Evolutionary conservation across 2,797 vertebrate genomes (phyloP), one percentile per base, ranked within the genome.

Genomic region (Chaenodraco wilsoni): DNA sequence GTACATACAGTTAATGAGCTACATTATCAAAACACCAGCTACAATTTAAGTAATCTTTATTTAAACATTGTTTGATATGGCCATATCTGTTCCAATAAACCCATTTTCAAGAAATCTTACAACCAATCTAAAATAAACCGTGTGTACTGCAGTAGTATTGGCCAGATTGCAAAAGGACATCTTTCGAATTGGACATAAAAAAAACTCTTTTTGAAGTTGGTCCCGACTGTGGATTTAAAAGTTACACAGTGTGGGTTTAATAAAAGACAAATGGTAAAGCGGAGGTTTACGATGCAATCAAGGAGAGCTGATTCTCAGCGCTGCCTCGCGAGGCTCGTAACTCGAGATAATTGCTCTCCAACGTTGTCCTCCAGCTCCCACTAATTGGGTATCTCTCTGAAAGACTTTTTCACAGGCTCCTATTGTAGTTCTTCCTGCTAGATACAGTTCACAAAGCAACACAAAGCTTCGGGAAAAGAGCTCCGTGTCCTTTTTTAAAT

Each of bases 321-420:
- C 71, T 74, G 70, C 90, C 90, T 89, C 88, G 41, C 9, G 87
- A 88, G 92, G 83, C 88, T 92, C 81, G 65, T 92, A 92, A 89
- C 89, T 88, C 65, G 55, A 87, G 86, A 85, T 93, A 94, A 95
- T 94, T 93, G 92, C 91, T 93, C 91, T 91, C 87, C 85, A 74
- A 58, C 54, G 67, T 84, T 88, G 78, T 93, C 83, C 84, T 89
- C 86, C 73, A 82, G 87, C 83, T 89, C 84, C 65, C 43, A 46
- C 87, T 92, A 93, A 92, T 93, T 93, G 88, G 88, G 68, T 79
- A 70, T 86, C 87, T 87, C 72, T 80, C 76, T 69, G 62, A 78
- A 81, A 84, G 78, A 65, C 52, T 84, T 86, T 74, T 79, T 78
- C 61, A 43, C 68, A 5, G 61, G 23, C 65, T 82, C 79, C 72